Evolutionary conservation across 1,140 invertebrate species (phyloP).

Genomic region (Diplogasteroides magnus): DNA sequence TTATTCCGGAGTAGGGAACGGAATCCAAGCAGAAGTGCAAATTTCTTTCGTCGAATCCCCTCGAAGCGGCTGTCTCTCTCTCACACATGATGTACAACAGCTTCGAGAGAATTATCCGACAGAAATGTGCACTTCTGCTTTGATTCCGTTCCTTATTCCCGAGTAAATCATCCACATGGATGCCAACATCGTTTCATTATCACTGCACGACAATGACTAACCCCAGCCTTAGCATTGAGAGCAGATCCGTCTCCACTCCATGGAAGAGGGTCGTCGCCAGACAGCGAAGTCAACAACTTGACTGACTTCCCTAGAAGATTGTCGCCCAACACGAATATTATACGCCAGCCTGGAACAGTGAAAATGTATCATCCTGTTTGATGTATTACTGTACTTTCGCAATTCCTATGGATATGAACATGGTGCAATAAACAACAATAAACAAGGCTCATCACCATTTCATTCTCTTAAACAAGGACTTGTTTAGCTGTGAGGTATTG

Average conservation of each 20-base stretch:
- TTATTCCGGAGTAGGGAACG: too few species aligned
- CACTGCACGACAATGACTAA: too few species aligned
- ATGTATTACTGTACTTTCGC: constrained; percentile 17
- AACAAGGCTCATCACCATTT: constrained; percentile 8
- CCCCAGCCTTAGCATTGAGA: neutral
- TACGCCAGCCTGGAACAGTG: neutral
- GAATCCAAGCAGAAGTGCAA: too few species aligned
- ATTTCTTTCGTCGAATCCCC: too few species aligned
- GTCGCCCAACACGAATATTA: neutral
- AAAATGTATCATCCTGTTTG: too few species aligned
- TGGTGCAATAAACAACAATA: constrained; percentile 22
- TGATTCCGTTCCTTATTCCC: too few species aligned
- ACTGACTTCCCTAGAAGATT: neutral
- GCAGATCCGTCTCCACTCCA: constrained; percentile 6
- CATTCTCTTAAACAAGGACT: neutral
- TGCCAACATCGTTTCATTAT: too few species aligned
- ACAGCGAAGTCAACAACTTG: neutral
- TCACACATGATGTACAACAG: too few species aligned
- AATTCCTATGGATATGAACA: constrained; percentile 15
- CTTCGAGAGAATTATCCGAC: too few species aligned
- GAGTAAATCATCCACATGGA: too few species aligned
- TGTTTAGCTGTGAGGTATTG: neutral
- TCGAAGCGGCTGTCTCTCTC: too few species aligned
- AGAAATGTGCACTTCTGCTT: too few species aligned
- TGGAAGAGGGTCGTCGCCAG: neutral